Evolutionary conservation across 2,888 invertebrate genomes (phyloP), one percentile per base, ranked within the genome.

Genomic region (Cryptocephalus primarius): DNA sequence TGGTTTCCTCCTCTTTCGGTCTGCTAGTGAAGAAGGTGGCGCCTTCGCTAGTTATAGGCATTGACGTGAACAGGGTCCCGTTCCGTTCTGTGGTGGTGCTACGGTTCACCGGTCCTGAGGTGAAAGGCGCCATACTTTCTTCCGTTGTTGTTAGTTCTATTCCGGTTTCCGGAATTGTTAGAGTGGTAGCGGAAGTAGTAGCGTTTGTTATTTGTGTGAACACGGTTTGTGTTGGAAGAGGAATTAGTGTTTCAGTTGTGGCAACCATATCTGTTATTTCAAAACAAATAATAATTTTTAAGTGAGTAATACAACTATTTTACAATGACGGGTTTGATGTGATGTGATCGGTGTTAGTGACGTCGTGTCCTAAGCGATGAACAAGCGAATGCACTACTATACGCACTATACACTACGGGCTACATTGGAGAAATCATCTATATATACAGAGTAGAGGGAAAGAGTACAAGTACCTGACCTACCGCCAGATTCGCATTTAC

Each of bases 181-280:
- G 55, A 55, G 57, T 61, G 56, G 59, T 60, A 60, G 61, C 59
- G 56, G 60, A 56, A 54, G 58, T 57, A 57, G 58, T 56, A 59
- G 59, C 58, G 50, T 58, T 61, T 55, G 62, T 63, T 60, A 60
- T 61, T 61, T 60, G 61, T 58, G 59, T 57, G 54, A 48, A 59
- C 60, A 59, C 60, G 52, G 58, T 57, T 62, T 61, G 62, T 62
- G 65, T 67, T 65, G 68, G 68, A 22, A 22, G 22, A 22, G 22
- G 22, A 50, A 66, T 69, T 69, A 69, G 67, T 69, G 68, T 64
- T 63, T 65, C 65, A 57, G 67, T 61, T 62, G 69, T 69, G 60
- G 66, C 61, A 55, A 61, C 68, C 65, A 64, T 63, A 68, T 70
- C 70, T 70, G 68, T 69, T 69, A 66, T 65, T 63, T 60, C 58